Conservation (phyloP, 2,888 invertebrate species). For the Petrolisthes cinctipes region DNA sequence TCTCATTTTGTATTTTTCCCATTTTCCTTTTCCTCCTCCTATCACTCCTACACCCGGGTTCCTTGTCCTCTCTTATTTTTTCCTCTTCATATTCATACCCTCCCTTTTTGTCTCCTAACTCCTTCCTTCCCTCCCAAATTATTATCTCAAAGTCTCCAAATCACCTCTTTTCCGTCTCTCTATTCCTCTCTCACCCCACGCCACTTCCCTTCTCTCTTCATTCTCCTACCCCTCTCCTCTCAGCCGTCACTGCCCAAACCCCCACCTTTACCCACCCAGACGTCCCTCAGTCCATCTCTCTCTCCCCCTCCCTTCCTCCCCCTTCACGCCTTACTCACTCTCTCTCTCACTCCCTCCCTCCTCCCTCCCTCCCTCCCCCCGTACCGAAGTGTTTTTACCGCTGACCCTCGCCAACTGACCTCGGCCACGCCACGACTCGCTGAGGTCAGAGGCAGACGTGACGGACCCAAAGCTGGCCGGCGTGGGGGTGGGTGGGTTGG, state of each 20-base stretch:
- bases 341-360: neutral
- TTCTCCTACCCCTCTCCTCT: neutral
- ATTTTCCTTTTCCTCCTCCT: too few relatives aligned
- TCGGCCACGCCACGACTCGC: neutral
- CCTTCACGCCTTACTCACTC: neutral
- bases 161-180: neutral
- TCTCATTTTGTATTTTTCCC: too few relatives aligned
- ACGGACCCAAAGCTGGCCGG: neutral
- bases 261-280: neutral
- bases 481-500: neutral
- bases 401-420: neutral
- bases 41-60: too few relatives aligned
- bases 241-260: neutral
- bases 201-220: neutral
- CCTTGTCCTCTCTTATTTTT: neutral
- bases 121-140: neutral
- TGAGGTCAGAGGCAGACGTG: neutral
- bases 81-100: neutral
- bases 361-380: neutral
- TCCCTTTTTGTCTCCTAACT: neutral
- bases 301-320: neutral
- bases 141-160: neutral
- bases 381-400: neutral
- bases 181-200: neutral
- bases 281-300: neutral